A percentile compares a stretch with the other conserved stretches of the same genome.
These are phyloP conservation scores for Ploceus nigricollis DNA, from an alignment of 2,113 vertebrate genomes.

Conservation along the genomic window DNA sequence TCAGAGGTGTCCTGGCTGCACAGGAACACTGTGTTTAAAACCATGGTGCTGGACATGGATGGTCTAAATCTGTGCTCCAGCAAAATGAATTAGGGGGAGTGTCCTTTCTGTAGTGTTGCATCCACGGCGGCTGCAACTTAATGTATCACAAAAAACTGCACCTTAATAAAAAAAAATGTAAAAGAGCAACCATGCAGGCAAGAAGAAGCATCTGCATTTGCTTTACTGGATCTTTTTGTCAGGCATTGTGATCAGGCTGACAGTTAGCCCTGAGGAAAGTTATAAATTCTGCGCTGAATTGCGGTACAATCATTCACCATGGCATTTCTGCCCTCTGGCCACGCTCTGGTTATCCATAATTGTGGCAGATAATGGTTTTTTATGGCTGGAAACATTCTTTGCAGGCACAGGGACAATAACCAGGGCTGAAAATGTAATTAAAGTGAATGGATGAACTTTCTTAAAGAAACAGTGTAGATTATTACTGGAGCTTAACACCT, in stretches of 20 bases:
- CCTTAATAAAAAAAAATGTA: constrained; percentile 7
- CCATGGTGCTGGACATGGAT: not conserved
- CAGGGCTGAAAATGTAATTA: constrained; percentile 73
- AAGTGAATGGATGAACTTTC: constrained; percentile 73
- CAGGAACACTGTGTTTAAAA: not conserved
- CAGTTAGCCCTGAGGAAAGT: constrained; percentile 72
- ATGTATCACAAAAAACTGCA: constrained; percentile 9
- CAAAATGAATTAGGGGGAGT: rapidly evolving
- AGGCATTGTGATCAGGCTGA: constrained; percentile 71
- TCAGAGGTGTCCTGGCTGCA: not conserved
- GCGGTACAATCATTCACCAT: constrained; percentile 73
- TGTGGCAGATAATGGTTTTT: constrained; percentile 74
- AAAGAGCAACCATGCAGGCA: constrained; percentile 60
- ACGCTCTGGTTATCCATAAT: constrained; percentile 73
- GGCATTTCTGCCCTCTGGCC: constrained; percentile 71
- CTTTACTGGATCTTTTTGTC: constrained; percentile 64
- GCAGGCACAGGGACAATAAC: constrained; percentile 70
- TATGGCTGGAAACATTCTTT: constrained; percentile 76
- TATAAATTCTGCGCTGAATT: constrained; percentile 74
- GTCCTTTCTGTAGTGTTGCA: not conserved
- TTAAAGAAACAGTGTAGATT: constrained; percentile 69
- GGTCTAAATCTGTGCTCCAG: not conserved
- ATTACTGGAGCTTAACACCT: constrained; percentile 65
- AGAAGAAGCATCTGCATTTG: constrained; percentile 59
- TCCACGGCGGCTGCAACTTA: not conserved